These are phyloP conservation scores for Xiphophorus maculatus DNA, from an alignment of 2,113 vertebrate species.

Conservation along the genomic window DNA sequence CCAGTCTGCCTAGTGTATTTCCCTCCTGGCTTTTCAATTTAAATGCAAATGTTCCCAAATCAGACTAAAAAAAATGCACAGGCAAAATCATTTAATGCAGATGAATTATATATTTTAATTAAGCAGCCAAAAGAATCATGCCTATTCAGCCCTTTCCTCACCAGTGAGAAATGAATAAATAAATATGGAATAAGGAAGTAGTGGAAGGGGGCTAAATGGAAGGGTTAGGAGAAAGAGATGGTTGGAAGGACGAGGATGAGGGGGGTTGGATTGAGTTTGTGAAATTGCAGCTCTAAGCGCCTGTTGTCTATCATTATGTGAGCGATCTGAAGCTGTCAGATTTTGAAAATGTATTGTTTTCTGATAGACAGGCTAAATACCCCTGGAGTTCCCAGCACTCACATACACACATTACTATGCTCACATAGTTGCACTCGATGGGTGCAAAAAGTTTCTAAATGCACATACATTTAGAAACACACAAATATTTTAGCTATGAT, in stretches of 20 bases:
- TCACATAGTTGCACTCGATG: slow-evolving; percentile 6
- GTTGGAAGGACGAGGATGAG: slow-evolving; percentile 56
- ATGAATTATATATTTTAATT: slow-evolving; percentile 86
- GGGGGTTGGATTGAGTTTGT: slow-evolving; percentile 60
- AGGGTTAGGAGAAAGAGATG: slow-evolving; percentile 40
- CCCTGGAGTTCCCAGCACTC: slow-evolving; percentile 35
- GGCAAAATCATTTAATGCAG: slow-evolving; percentile 72
- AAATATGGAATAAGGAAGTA: slow-evolving; percentile 62
- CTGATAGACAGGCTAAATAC: slow-evolving; percentile 75
- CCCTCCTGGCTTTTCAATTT: slow-evolving; percentile 75
- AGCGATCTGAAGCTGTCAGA: slow-evolving; percentile 75
- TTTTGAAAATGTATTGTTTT: slow-evolving; percentile 74
- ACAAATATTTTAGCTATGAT: slow-evolving; percentile 49
- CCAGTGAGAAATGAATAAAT: slow-evolving; percentile 79
- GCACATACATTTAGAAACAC: background rate
- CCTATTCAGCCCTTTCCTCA: slow-evolving; percentile 69
- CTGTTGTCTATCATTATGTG: slow-evolving; percentile 67
- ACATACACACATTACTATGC: slow-evolving; percentile 4
- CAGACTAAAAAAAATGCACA: slow-evolving; percentile 67
- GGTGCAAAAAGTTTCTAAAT: background rate
- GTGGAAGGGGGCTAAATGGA: slow-evolving; percentile 31
- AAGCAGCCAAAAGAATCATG: slow-evolving; percentile 68
- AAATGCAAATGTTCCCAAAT: slow-evolving; percentile 80
- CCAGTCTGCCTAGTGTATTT: slow-evolving; percentile 56
- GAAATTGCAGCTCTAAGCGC: slow-evolving; percentile 58